Base-by-base conservation (phyloP, 1,140 invertebrate species). In the Chironomus tepperi region DNA sequence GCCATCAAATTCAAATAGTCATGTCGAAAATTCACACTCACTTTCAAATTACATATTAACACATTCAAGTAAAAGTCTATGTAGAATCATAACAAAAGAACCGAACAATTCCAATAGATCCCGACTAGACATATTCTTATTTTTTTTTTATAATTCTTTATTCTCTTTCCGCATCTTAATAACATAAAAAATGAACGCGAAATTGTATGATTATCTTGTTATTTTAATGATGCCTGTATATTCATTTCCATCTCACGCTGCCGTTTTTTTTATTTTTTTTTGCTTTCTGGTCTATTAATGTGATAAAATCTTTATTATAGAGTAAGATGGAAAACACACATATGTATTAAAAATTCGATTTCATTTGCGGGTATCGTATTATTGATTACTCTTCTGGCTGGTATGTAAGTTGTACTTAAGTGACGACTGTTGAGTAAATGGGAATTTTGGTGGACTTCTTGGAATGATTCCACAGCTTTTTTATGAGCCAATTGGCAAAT, bases 161-260 rank as follows among this genome's bases (percentile, higher is more conserved):
- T 12, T 57, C 47, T n/a, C 10, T n/a, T 57, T 10, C 15, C 12
- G 12, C 12, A 12, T n/a, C 47, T 57, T 57, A 5, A 57, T 5
- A 57, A 57, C n/a, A 57, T n/a, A n/a, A 12, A 57, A n/a, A 12
- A 15, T 57, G 47, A 57, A 57, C 47, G 47, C 47, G 12, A 57
- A 57, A 57, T 57, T 57, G n/a, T 57, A 57, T 57, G 47, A 57
- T 57, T 57, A 57, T 57, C 47, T 57, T 57, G 47, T 57, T 57
- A 57, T n/a, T 57, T 57, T 57, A 57, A 57, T 57, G 47, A 57
- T 57, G 12, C 47, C 47, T 57, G 12, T 57, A 57, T n/a, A 57
- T 12, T 57, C 47, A 57, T 57, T 57, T 57, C 47, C 47, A 57
- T 57, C 47, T n/a, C 47, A 57, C 47, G n/a, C 5, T 15, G 43